A percentile compares a stretch with the other conserved stretches of the same genome.
These are phyloP conservation scores for Phoebastria nigripes DNA, from an alignment of 2,797 vertebrate genomes.

Conservation along the genomic window DNA sequence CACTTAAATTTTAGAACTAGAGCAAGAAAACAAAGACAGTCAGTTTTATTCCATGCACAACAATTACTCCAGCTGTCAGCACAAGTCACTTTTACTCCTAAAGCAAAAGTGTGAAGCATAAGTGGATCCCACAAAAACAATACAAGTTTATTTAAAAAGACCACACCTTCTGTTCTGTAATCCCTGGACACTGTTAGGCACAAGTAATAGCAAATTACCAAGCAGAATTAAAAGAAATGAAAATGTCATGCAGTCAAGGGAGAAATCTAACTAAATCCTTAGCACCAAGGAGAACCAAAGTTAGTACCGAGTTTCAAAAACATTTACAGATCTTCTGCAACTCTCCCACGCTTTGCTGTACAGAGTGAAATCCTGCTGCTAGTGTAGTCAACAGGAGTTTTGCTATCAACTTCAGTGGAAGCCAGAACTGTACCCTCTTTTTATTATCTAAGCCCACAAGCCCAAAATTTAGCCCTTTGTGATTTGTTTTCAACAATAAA, in stretches of 20 bases:
- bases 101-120: neutral
- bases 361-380: neutral
- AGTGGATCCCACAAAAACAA: slow-evolving; percentile 1
- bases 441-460: neutral
- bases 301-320: neutral
- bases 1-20: slow-evolving; percentile 1
- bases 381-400: neutral
- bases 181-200: neutral
- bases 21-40: slow-evolving; percentile 5
- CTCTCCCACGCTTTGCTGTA: neutral
- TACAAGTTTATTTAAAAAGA: neutral
- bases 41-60: neutral
- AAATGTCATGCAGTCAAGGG: neutral
- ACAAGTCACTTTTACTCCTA: slow-evolving; percentile 30
- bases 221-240: neutral
- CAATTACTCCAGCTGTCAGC: slow-evolving; percentile 27
- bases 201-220: neutral
- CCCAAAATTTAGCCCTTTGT: neutral
- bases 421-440: neutral
- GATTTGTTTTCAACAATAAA: neutral
- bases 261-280: neutral
- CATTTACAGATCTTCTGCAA: neutral
- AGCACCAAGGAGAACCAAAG: neutral
- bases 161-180: neutral
- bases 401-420: neutral